These are phyloP conservation scores for Protosalanx chinensis DNA, from an alignment of 2,797 vertebrate genomes.

Conservation along the genomic window DNA sequence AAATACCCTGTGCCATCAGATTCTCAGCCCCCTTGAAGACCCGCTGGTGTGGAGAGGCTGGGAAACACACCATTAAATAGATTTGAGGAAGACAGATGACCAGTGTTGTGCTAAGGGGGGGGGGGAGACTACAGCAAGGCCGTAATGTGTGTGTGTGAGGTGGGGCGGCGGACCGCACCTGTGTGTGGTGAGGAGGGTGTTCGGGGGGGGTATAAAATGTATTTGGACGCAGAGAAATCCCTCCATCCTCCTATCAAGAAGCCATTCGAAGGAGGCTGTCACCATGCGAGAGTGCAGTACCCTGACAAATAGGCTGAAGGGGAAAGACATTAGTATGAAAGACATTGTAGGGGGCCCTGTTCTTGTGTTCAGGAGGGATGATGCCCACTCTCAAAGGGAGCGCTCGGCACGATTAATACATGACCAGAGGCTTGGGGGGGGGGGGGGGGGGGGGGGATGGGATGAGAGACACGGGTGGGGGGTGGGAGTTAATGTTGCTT, in stretches of 20 bases:
- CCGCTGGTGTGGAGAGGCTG: conserved; percentile 35
- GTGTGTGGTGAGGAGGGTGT: conserved; percentile 5
- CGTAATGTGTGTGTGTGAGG: not conserved
- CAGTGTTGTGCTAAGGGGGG: conserved; percentile 13
- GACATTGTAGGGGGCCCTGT: conserved; percentile 1
- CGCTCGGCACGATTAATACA: conserved; percentile 51
- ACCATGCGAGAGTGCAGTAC: conserved; percentile 40
- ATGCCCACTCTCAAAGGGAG: conserved; percentile 24
- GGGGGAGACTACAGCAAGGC: conserved; percentile 11
- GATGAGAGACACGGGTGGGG: conserved; percentile 13
- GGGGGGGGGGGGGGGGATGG: conserved; percentile 7
- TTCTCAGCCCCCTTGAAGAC: conserved; percentile 41
- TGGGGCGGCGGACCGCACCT: not conserved
- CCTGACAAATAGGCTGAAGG: conserved; percentile 34
- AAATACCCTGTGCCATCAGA: conserved; percentile 68
- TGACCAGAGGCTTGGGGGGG: conserved; percentile 37
- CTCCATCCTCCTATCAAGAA: conserved; percentile 52
- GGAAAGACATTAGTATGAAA: conserved; percentile 32
- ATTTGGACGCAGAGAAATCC: conserved; percentile 40
- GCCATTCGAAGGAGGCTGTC: conserved; percentile 59
- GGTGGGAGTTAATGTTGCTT: conserved; percentile 55
- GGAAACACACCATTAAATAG: conserved; percentile 56
- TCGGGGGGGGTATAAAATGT: not conserved
- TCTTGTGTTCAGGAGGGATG: conserved; percentile 20
- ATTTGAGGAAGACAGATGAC: conserved; percentile 62